These are phyloP conservation scores for Taurulus bubalis DNA, from an alignment of 2,113 vertebrate species.

Conservation along the genomic window DNA sequence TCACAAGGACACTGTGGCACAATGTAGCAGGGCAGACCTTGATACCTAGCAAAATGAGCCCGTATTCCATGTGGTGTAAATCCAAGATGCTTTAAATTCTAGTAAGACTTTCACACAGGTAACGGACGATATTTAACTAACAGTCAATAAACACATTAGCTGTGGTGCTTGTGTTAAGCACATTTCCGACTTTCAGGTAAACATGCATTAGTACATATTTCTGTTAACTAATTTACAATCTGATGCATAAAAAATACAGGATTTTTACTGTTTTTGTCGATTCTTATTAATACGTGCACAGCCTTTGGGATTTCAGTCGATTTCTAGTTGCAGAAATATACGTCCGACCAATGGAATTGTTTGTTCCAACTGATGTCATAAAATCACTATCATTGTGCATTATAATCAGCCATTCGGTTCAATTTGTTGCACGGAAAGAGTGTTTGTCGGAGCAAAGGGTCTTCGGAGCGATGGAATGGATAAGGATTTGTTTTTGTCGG, in stretches of 20 bases:
- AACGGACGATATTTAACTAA: not conserved
- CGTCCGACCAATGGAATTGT: not conserved
- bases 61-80: not conserved
- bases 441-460: too few species aligned
- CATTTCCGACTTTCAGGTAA: not conserved
- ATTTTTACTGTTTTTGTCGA: too few species aligned
- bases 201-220: not conserved
- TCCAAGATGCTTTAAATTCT: not conserved
- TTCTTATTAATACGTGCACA: too few species aligned
- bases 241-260: not conserved
- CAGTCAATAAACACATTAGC: not conserved
- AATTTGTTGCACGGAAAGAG: too few species aligned
- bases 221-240: too few species aligned
- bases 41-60: conserved; percentile 36
- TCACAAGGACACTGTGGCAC: conserved; percentile 13
- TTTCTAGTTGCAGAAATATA: too few species aligned
- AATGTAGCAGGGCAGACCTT: conserved; percentile 40
- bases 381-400: too few species aligned
- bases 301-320: too few species aligned
- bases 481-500: too few species aligned
- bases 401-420: not conserved
- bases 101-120: not conserved
- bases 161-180: not conserved
- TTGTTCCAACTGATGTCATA: not conserved
- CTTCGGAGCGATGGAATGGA: too few species aligned